These are phyloP conservation scores for Squalus acanthias DNA, from an alignment of 2,797 vertebrate species.

Conservation along the genomic window DNA sequence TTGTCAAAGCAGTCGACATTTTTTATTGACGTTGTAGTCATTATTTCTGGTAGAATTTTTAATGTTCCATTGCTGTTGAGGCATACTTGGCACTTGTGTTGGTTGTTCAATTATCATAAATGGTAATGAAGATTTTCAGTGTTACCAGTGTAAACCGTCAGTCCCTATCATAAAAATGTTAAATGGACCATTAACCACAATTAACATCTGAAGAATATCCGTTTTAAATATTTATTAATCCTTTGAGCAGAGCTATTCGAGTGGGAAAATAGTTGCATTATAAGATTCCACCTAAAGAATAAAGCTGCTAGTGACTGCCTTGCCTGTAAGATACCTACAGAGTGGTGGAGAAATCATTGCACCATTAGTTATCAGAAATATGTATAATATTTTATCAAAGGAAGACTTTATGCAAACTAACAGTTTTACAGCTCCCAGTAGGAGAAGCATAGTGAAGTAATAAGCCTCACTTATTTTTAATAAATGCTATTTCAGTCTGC, in stretches of 20 bases:
- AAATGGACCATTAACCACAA: neutral
- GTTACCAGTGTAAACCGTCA: neutral
- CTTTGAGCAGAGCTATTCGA: neutral
- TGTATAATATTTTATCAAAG: neutral
- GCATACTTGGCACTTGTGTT: neutral
- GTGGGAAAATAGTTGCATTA: neutral
- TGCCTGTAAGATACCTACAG: neutral
- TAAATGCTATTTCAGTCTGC: neutral
- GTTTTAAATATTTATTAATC: conserved; percentile 23
- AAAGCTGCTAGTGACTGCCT: neutral
- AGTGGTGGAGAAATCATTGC: neutral
- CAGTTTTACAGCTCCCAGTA: neutral
- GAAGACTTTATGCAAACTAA: neutral
- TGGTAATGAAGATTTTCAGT: neutral
- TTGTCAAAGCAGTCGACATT: neutral
- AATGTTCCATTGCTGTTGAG: neutral
- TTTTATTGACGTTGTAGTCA: neutral
- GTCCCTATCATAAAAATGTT: neutral
- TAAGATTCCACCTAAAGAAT: neutral
- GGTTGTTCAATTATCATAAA: neutral
- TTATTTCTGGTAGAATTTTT: neutral
- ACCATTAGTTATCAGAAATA: neutral
- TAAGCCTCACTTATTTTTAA: neutral
- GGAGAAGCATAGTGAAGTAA: neutral
- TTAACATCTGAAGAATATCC: neutral